These are phyloP conservation scores for Mythimna lalbum DNA, from an alignment of 2,888 invertebrate genomes.

Conservation along the genomic window DNA sequence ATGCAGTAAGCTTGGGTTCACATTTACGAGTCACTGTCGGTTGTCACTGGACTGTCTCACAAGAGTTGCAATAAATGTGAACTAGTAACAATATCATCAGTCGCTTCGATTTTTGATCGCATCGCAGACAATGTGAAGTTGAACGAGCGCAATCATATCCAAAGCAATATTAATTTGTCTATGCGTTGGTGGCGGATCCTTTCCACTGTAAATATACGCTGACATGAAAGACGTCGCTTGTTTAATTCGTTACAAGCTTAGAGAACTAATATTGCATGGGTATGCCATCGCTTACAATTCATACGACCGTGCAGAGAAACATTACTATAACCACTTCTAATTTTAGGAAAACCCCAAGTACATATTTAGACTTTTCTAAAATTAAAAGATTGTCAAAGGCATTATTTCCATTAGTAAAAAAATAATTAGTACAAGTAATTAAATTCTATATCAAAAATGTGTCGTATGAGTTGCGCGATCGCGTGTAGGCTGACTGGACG, in stretches of 20 bases:
- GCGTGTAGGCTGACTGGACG: slow-evolving; percentile 66
- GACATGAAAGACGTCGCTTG: slow-evolving; percentile 69
- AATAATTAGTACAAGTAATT: background rate
- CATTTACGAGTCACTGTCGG: slow-evolving; percentile 73
- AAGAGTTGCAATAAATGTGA: slow-evolving; percentile 74
- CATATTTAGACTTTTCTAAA: background rate
- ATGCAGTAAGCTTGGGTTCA: slow-evolving; percentile 85
- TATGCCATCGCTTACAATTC: slow-evolving; percentile 75
- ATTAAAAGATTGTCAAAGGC: background rate
- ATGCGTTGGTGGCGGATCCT: slow-evolving; percentile 83
- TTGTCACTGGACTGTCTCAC: slow-evolving; percentile 62
- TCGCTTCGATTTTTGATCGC: slow-evolving; percentile 81
- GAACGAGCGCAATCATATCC: slow-evolving; percentile 79
- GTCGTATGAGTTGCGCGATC: slow-evolving; percentile 67
- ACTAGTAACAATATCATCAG: slow-evolving; percentile 76
- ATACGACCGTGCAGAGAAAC: slow-evolving; percentile 56
- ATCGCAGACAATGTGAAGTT: slow-evolving; percentile 83
- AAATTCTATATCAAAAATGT: background rate
- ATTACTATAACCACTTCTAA: background rate
- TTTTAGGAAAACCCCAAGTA: background rate
- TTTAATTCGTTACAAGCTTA: slow-evolving; percentile 74
- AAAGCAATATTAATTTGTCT: slow-evolving; percentile 86
- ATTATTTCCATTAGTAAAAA: background rate
- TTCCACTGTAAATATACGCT: slow-evolving; percentile 70
- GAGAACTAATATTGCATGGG: slow-evolving; percentile 89